Base-by-base conservation (phyloP, 1,140 invertebrate species). In the Leptonema lineaticorne region DNA sequence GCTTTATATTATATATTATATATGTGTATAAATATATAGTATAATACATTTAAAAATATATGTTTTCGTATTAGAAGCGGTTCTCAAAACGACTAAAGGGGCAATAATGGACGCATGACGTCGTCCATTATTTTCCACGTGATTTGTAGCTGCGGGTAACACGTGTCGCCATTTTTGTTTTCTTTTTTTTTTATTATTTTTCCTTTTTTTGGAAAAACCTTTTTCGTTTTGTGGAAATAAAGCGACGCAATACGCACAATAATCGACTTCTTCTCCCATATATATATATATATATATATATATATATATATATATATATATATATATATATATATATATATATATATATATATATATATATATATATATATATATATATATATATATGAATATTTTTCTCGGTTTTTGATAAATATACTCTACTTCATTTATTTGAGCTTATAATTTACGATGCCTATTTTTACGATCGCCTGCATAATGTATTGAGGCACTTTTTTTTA, bases 91-190 rank as follows among this genome's bases (percentile, higher is more conserved):
- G 11, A 24, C 50, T 53, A 53, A 53, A 53, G 50, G 50, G 20
- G 50, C 50, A 53, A 53, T 53, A 53, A 53, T 53, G 50, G 50
- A 53, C 50, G 50, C 50, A 22, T 53, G 50, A 53, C 50, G 50
- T 53, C 50, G 50, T 53, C 50, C 50, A 53, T 53, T 53, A 53
- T 53, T 53, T 53, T 53, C 50, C 50, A 24, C 50, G 50, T 53
- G 50, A 53, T 53, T 53, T 53, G 50, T 53, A 22, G 50, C 50
- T 20, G 20, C 20, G 50, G 20, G 50, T 24, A 53, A 53, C 50
- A 53, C 50, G 50, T 53, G 50, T 53, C 50, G 50, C 50, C 20
- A 18, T 53, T 26, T 53, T 20, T 53, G 4, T 9, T 26, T 24
- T 53, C 16, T 48, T n/a, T n/a, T n/a, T n/a, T n/a, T n/a, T n/a